Conservation (phyloP, 1,140 invertebrate species). For the Trypoxylus dichotomus region DNA sequence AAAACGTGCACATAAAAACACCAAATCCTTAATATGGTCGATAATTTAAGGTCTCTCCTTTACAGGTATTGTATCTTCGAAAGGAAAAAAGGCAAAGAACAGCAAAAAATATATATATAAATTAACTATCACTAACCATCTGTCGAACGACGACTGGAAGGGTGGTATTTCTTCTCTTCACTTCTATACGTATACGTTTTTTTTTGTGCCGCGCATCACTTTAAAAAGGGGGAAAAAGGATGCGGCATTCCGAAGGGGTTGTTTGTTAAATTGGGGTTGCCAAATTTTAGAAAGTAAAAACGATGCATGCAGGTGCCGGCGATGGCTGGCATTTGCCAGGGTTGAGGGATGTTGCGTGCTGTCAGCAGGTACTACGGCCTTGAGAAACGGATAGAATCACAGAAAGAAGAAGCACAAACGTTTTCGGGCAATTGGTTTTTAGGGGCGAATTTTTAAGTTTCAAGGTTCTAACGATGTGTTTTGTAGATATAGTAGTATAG, state of each 20-base stretch:
- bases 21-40: not conserved
- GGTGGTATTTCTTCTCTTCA: not conserved
- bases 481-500: not conserved
- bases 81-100: too few relatives aligned
- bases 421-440: not conserved
- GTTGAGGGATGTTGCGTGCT: not conserved
- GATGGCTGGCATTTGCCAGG: not conserved
- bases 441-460: not conserved
- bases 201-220: not conserved
- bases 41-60: not conserved
- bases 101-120: not conserved
- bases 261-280: slow-evolving; percentile 8
- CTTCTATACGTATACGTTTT: not conserved
- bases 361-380: slow-evolving; percentile 2
- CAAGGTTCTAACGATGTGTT: not conserved
- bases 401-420: not conserved
- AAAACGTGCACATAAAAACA: not conserved
- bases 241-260: slow-evolving; percentile 11
- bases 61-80: too few relatives aligned
- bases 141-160: not conserved
- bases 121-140: slow-evolving; percentile 10
- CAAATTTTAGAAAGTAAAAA: slow-evolving; percentile 23
- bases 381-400: slow-evolving; percentile 6
- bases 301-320: not conserved
- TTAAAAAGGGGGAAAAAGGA: not conserved